Base-by-base conservation (phyloP, 2,113 vertebrate species). In the Bothrops jararaca region DNA sequence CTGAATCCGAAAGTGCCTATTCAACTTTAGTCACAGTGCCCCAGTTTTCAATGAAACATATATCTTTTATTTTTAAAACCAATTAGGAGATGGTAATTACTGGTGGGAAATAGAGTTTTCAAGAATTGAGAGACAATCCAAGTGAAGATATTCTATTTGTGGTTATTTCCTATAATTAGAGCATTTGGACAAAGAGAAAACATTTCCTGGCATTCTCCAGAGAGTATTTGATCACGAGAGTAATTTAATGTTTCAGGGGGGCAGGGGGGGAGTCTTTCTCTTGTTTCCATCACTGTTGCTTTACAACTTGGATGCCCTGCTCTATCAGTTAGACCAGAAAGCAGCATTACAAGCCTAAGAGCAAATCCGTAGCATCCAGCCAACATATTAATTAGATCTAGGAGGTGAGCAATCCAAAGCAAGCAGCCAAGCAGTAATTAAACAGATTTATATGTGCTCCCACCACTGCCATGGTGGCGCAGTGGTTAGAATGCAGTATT, bases 1-100 rank as follows among this genome's bases (percentile, higher is more conserved):
- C 58, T 88, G 50, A 20, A 10, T 54, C 45, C 0, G 24, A 56
- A 74, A 45, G 24, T 2, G 4, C 48, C 53, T n/a, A 94, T 94
- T 95, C 94, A 85, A 90, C 95, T 96, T 96, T 94, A 94, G 94
- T 95, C 94, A 86, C 89, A 95, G 85, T 90, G 91, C 92, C 52
- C 39, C 94, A 93, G 91, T 74, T 95, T 96, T 96, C 96, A 96
- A 93, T 95, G 96, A 96, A 95, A 93, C 92, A 96, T 94, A 95
- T 96, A 94, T 95, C 93, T 93, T 42, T 92, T 95, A 96, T 97
- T 97, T 97, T 96, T 96, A 97, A 96, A 97, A 92, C 96, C 96
- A 98, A 97, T 98, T 97, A 98, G 97, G 94, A 96, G 90, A 96
- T 96, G 96, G 95, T 97, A 98, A 98, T 98, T 97, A 97, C 97